Evolutionary conservation across 2,888 invertebrate species (phyloP), one percentile per base, ranked within the genome.

Genomic region (Drosophila picticornis): DNA sequence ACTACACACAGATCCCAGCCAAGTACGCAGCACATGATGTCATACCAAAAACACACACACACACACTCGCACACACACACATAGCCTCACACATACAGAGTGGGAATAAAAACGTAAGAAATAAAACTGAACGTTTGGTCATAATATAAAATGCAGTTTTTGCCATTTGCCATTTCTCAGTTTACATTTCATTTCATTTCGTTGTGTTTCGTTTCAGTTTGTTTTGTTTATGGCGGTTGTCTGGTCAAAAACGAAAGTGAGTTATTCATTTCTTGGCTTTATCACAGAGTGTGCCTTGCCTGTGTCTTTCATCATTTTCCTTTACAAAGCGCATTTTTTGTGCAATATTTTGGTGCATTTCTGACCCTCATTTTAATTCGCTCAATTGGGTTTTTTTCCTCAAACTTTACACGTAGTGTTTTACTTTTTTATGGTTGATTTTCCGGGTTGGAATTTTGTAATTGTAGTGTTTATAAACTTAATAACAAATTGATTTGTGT

Each of bases 361-460:
- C 65, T 88, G 84, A 84, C 89, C 84, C 87, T 72, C 77, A 84
- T 65, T 68, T 59, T 40, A 71, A 69, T 58, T 72, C 34, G 59
- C 56, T 72, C 63, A 66, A 69, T 59, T 59, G 11, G 19, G 4
- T 0, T 19, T 19, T 19, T 82, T 83, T 63, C 71, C 66, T 58
- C 57, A 53, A 80, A 48, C 51, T 43, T 27, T 4, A 53, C 51
- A 56, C 62, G 34, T 36, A 27, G 38, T 38, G 40, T 66, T 67
- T 57, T 25, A 16, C 1, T 9, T 68, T 67, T 31, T 50, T 67
- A 58, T 43, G 48, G 10, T 52, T 27, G 10, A 56, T 73, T 79
- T 80, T 74, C 79, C 81, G 73, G 81, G 59, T 73, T 63, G 48
- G 29, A 16, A 48, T 69, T 75, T 79, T 63, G 73, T 50, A 64